Evolutionary conservation across 1,140 invertebrate genomes (phyloP).

Genomic region (Anthonomus grandis): DNA sequence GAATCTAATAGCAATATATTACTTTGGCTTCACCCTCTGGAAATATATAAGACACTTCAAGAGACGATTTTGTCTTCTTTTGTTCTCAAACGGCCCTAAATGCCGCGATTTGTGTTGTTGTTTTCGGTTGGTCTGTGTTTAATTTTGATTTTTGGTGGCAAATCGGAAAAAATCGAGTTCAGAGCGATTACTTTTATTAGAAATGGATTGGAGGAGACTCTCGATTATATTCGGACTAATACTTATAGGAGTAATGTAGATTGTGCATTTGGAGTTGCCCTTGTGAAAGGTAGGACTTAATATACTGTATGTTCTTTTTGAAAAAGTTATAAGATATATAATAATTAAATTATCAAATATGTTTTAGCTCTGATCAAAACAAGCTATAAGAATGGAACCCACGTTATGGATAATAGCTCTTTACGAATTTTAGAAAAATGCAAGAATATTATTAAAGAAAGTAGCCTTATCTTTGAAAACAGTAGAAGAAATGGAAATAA

Average conservation of each 20-base stretch:
- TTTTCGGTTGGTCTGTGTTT: background rate
- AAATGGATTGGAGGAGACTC: slow-evolving; percentile 23
- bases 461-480: slow-evolving; percentile 3
- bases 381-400: slow-evolving; percentile 24
- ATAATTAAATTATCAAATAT: background rate
- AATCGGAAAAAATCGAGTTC: slow-evolving; percentile 11
- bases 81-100: slow-evolving; percentile 7
- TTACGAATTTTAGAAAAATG: slow-evolving; percentile 11
- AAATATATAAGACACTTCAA: slow-evolving; percentile 12
- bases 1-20: background rate
- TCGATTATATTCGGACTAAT: slow-evolving; percentile 30
- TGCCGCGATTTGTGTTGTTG: background rate
- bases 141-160: background rate
- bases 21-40: slow-evolving; percentile 2
- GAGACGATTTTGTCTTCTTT: slow-evolving; percentile 4
- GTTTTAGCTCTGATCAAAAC: slow-evolving; percentile 20
- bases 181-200: slow-evolving; percentile 17
- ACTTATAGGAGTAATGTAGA: slow-evolving; percentile 28
- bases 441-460: slow-evolving; percentile 17
- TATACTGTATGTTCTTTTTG: too few relatives aligned
- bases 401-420: slow-evolving; percentile 26
- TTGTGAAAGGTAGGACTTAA: slow-evolving; percentile 26
- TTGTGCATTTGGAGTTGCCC: slow-evolving; percentile 32
- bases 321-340: background rate
- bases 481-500: slow-evolving; percentile 16